phyloP scores from a whole-genome alignment of 2,113 vertebrate species.

The Lonchura striata region DNA sequence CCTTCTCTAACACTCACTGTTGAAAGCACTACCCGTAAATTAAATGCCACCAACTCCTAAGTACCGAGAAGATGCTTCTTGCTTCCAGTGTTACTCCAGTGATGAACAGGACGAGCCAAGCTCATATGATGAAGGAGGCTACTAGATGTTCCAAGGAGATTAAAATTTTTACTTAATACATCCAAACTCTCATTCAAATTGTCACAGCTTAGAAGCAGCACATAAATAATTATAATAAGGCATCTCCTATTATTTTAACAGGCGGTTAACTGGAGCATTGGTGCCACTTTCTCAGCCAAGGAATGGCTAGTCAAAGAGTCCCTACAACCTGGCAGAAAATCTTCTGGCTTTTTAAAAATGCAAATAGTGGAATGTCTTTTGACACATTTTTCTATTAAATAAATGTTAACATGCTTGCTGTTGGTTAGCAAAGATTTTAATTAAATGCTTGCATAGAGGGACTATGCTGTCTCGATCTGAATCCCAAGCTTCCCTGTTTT shows the following conservation, averaged over 20 bases:
- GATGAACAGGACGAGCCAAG: background rate
- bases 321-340: background rate
- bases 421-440: constrained; percentile 1
- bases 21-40: background rate
- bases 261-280: background rate
- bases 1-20: background rate
- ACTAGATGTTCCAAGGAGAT: background rate
- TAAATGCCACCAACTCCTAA: background rate
- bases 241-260: background rate
- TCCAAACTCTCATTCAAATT: background rate
- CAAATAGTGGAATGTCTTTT: background rate
- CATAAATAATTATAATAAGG: background rate
- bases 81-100: background rate
- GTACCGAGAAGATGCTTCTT: fast-evolving
- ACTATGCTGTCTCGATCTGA: background rate
- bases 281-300: background rate
- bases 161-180: background rate
- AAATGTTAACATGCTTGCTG: background rate
- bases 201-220: background rate
- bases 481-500: background rate
- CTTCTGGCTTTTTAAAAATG: background rate
- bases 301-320: background rate
- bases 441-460: background rate
- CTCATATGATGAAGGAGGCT: background rate
- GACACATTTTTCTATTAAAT: background rate